phyloP scores from a whole-genome alignment of 2,888 invertebrate species.

The Schizaphis graminum region DNA sequence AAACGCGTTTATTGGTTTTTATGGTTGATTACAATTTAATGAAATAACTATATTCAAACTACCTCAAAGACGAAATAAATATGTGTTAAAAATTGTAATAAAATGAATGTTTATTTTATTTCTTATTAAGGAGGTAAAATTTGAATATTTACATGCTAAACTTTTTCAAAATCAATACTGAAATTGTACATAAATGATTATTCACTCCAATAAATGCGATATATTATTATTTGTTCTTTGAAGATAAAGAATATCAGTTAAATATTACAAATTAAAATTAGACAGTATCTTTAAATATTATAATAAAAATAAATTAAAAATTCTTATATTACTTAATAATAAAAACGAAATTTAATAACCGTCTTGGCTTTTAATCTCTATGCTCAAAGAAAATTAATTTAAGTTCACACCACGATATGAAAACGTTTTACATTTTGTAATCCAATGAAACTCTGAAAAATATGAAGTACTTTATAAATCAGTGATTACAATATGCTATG shows the following conservation, averaged over 20 bases:
- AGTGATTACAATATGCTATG: background rate
- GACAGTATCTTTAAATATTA: background rate
- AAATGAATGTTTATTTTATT: background rate
- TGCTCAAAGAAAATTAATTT: background rate
- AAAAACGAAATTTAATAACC: background rate
- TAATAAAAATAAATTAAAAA: background rate
- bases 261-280: background rate
- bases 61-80: background rate
- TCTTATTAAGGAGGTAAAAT: background rate
- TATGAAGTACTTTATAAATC: background rate
- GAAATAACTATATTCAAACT: background rate
- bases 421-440: background rate
- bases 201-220: background rate
- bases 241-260: background rate
- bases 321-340: background rate
- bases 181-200: background rate
- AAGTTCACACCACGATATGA: background rate
- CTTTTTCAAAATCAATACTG: background rate
- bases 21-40: background rate
- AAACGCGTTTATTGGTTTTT: background rate
- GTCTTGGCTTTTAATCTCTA: background rate
- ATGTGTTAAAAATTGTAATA: background rate
- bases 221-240: background rate
- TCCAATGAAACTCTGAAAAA: background rate
- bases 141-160: background rate